phyloP scores from a whole-genome alignment of 2,113 vertebrate genomes.

The Garra rufa region DNA sequence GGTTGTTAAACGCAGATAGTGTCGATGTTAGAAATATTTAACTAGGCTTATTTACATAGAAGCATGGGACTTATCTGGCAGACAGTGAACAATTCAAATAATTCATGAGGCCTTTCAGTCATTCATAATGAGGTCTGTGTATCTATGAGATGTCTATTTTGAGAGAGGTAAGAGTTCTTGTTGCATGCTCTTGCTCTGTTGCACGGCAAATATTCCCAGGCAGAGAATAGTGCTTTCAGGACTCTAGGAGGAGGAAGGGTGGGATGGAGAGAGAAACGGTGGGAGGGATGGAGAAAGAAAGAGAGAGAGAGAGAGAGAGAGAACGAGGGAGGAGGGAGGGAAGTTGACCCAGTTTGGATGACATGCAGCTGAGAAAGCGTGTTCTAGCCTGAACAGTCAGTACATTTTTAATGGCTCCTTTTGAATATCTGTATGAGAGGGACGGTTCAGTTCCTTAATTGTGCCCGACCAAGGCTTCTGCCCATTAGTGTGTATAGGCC shows the following conservation, averaged over 20 bases:
- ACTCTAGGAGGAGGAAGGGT: constrained; percentile 45
- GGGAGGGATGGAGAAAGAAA: constrained; percentile 48
- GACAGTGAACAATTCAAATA: constrained; percentile 33
- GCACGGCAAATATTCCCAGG: constrained; percentile 61
- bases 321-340: constrained; percentile 32
- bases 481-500: constrained; percentile 35
- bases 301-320: constrained; percentile 40
- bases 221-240: constrained; percentile 59
- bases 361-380: constrained; percentile 66
- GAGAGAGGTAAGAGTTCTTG: constrained; percentile 41
- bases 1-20: neutral
- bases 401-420: constrained; percentile 67
- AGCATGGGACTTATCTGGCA: constrained; percentile 23
- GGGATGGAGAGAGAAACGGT: constrained; percentile 49
- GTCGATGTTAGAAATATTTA: neutral
- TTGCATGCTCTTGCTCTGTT: constrained; percentile 57
- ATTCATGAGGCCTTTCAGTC: constrained; percentile 29
- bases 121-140: constrained; percentile 42
- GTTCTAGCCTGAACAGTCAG: constrained; percentile 54
- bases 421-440: constrained; percentile 57
- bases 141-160: constrained; percentile 26
- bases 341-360: constrained; percentile 67
- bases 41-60: constrained; percentile 21
- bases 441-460: constrained; percentile 58
- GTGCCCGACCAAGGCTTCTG: constrained; percentile 14